Conservation (phyloP, 2,797 vertebrate genomes). For the Rhadinocentrus ornatus region DNA sequence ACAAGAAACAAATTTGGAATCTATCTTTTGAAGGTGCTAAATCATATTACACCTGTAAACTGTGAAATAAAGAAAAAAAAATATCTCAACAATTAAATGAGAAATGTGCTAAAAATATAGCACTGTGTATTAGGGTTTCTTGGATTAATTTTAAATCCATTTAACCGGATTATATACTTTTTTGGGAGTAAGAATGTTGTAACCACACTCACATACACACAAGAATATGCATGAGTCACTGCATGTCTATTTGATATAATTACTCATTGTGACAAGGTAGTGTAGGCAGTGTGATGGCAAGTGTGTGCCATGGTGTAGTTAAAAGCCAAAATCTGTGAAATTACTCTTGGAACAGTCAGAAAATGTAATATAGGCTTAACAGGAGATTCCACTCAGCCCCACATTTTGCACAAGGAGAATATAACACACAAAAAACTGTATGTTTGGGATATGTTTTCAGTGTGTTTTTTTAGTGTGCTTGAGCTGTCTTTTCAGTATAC, state of each 20-base stretch:
- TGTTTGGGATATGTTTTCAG: background rate
- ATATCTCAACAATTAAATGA: conserved; percentile 27
- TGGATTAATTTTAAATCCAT: conserved; percentile 72
- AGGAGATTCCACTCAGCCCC: background rate
- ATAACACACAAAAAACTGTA: background rate
- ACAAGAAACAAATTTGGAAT: conserved; percentile 9
- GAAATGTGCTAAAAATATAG: conserved; percentile 59
- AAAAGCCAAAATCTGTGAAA: conserved; percentile 69
- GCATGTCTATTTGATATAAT: conserved; percentile 73
- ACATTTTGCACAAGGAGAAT: background rate
- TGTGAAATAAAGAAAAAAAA: conserved; percentile 19
- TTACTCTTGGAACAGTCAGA: conserved; percentile 35
- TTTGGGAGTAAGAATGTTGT: conserved; percentile 32
- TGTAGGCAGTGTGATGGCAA: conserved; percentile 69
- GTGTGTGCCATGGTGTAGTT: conserved; percentile 66
- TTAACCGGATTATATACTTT: conserved; percentile 67
- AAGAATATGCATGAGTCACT: conserved; percentile 57
- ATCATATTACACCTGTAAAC: conserved; percentile 29
- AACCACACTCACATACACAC: conserved; percentile 41
- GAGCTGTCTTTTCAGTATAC: background rate
- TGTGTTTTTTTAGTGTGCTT: background rate
- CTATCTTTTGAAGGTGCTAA: conserved; percentile 18
- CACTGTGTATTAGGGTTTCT: conserved; percentile 54
- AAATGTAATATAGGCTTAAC: conserved; percentile 42
- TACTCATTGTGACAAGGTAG: conserved; percentile 67